Evolutionary conservation across 2,113 vertebrate species (phyloP).

Genomic region (Cyphomyrus plagiostoma): DNA sequence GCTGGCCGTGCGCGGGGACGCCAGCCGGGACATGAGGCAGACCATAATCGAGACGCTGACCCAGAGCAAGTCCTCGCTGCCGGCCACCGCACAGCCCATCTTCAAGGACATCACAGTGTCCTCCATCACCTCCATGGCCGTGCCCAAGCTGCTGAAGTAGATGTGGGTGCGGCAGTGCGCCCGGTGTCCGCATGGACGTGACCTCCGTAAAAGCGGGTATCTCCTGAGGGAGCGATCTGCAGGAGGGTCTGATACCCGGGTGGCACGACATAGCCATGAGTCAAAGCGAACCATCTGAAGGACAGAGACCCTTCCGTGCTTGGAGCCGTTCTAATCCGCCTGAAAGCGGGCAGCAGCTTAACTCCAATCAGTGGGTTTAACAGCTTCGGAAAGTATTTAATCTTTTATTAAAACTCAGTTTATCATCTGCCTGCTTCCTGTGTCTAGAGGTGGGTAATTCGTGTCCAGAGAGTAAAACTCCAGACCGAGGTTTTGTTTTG

Average conservation of each 20-base stretch:
- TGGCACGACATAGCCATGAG: not conserved
- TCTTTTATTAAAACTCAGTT: not conserved
- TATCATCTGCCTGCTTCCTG: not conserved
- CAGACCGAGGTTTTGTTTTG: not conserved
- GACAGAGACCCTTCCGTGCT: not conserved
- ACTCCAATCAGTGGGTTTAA: not conserved
- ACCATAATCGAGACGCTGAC: constrained; percentile 90
- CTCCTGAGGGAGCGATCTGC: not conserved
- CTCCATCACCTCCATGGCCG: constrained; percentile 73
- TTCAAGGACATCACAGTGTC: constrained; percentile 89
- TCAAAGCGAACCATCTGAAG: not conserved
- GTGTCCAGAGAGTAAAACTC: not conserved
- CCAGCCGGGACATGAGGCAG: constrained; percentile 90
- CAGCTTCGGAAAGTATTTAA: not conserved
- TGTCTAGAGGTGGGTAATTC: not conserved
- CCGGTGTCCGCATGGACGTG: not conserved
- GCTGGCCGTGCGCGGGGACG: constrained; percentile 81
- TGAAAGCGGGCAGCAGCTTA: not conserved
- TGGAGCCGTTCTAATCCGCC: not conserved
- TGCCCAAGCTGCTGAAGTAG: constrained; percentile 90
- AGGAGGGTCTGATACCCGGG: not conserved
- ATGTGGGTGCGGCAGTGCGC: not conserved
- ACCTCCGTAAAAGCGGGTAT: not conserved
- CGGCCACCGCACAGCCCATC: constrained; percentile 69
- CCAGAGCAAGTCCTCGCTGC: constrained; percentile 68